Conservation (phyloP, 37 sponge, comb jelly and placozoan species). For the Geodia barretti region DNA sequence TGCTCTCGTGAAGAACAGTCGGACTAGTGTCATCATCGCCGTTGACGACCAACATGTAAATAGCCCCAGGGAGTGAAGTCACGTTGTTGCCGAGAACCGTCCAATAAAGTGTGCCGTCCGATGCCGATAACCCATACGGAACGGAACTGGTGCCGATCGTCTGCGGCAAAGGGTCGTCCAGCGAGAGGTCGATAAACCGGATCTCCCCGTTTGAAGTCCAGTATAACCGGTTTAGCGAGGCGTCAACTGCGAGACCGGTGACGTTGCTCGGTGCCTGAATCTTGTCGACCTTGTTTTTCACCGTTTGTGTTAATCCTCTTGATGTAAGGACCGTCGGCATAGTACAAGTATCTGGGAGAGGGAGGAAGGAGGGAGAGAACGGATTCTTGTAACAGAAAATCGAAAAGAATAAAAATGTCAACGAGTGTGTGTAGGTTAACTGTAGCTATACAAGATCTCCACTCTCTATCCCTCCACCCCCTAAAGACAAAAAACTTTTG, state of each 20-base stretch:
- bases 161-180: background rate
- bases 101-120: slow-evolving; percentile 9
- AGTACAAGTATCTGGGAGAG: slow-evolving; percentile 27
- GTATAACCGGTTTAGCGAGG: background rate
- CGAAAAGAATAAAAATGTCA: too few relatives aligned
- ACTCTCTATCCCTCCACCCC: background rate
- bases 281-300: background rate
- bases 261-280: background rate
- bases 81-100: background rate
- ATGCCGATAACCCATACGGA: background rate
- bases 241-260: slow-evolving; percentile 8
- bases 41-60: background rate
- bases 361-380: background rate
- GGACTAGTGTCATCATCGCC: background rate
- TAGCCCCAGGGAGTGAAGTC: background rate
- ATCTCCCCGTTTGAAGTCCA: slow-evolving; percentile 3
- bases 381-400: too few relatives aligned
- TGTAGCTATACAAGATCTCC: background rate
- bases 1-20: background rate
- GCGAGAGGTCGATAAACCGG: background rate
- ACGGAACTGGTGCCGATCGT: background rate
- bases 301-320: background rate
- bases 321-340: background rate
- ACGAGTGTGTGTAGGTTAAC: too few relatives aligned
- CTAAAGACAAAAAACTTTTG: background rate